Conservation (phyloP, 2,888 invertebrate species). For the Pharmacophagus antenor region DNA sequence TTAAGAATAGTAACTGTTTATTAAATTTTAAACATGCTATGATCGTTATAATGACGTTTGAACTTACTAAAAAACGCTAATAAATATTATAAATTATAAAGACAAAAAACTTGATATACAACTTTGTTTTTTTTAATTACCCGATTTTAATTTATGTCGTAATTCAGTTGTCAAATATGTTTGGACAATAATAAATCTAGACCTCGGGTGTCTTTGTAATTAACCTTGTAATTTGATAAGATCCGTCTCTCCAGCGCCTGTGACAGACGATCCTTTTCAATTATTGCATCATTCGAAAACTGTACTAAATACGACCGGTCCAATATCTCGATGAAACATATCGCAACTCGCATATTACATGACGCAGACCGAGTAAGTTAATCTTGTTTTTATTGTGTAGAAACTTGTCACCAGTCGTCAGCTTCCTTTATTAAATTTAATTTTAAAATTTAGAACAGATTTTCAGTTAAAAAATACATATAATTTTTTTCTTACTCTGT, state of each 20-base stretch:
- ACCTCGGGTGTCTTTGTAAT: constrained; percentile 20
- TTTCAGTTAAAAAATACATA: too few relatives aligned
- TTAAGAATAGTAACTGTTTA: neutral
- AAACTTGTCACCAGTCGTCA: constrained; percentile 1
- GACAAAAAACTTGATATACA: neutral
- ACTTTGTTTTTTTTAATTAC: neutral
- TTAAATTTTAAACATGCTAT: neutral
- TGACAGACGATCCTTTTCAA: constrained; percentile 27
- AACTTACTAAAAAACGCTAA: neutral
- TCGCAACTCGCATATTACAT: constrained; percentile 19
- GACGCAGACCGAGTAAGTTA: neutral
- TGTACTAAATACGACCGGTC: constrained; percentile 31
- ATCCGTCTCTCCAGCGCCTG: neutral
- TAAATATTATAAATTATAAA: neutral
- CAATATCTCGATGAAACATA: constrained; percentile 33
- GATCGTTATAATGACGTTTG: neutral
- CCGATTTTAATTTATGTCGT: constrained; percentile 3
- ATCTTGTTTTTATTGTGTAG: constrained; percentile 13
- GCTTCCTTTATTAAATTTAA: neutral
- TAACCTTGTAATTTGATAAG: constrained; percentile 26
- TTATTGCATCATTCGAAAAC: constrained; percentile 24
- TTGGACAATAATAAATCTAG: constrained; percentile 19
- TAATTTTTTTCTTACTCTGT: too few relatives aligned
- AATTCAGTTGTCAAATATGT: neutral
- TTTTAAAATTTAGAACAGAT: neutral